A percentile compares a stretch with the other conserved stretches of the same genome.
These are phyloP conservation scores for Procambarus clarkii DNA, from an alignment of 1,140 invertebrate species.

Conservation along the genomic window DNA sequence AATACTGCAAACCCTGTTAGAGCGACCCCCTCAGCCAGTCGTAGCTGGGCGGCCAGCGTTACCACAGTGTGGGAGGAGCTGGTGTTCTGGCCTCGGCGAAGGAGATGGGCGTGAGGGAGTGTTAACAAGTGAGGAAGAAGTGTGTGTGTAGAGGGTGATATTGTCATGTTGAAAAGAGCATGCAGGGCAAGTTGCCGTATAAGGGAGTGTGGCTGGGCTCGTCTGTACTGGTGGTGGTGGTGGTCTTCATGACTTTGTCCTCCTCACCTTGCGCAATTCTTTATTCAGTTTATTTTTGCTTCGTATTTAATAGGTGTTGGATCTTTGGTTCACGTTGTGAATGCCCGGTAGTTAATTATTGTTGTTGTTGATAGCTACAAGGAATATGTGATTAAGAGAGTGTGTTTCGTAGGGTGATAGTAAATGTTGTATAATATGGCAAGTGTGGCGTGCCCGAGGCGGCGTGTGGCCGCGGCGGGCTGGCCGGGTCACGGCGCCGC, in stretches of 20 bases:
- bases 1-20: neutral
- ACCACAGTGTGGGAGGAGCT: no score
- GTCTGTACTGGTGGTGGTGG: neutral
- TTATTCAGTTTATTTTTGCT: neutral
- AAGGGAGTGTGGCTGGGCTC: neutral
- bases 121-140: neutral
- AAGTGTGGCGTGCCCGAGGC: neutral
- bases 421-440: neutral
- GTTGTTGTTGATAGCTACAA: neutral
- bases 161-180: neutral
- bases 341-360: neutral
- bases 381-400: neutral
- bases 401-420: neutral
- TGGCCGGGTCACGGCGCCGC: conserved; percentile 3
- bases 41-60: neutral
- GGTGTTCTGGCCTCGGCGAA: no score
- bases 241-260: neutral
- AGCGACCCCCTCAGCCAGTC: neutral
- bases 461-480: neutral
- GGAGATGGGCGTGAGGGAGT: no score
- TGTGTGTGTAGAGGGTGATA: neutral
- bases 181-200: neutral
- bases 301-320: neutral
- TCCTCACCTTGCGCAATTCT: neutral
- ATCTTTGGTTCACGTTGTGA: neutral